Base-by-base conservation (phyloP, 2,888 invertebrate species). In the Magallana nippona region DNA sequence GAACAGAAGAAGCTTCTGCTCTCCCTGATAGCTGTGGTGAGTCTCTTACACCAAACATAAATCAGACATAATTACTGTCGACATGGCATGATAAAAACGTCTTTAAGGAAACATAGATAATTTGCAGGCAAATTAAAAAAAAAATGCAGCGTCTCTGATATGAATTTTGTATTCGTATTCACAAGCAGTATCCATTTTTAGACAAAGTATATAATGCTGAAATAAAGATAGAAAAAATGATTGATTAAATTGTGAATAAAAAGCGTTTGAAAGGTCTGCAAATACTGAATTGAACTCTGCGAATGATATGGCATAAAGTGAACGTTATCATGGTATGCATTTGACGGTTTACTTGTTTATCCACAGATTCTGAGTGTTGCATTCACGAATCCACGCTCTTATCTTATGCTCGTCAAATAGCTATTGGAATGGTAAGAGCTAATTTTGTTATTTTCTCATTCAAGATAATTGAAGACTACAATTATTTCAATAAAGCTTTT, bases 331-430 rank as follows among this genome's bases (percentile, higher is more conserved):
- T 44, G 44, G 44, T 44, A 44, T 0, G 8, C 44, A 3, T 44
- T 44, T 44, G 3, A 44, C 0, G 8, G 44, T 44, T 44, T 44
- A 8, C 44, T 44, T 44, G 3, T 8, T 44, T 44, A 8, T 79
- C 79, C 8, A 27, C 56, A 79, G 79, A 79, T 11, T 56, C 56
- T 15, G 79, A 79, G 57, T 57, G 22, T 27, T 79, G 79, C 55
- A 27, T 84, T 32, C 84, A 82, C 3, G 87, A 88, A 44, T 82
- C 84, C 5, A 86, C 87, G 11, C 83, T 93, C 10, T 80, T 93
- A 77, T 93, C 93, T 0, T 93, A 90, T 86, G 92, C 91, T 1
- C 86, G 92, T 71, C 93, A 93, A 78, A 91, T 93, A 10, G 91
- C 92, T 1, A 85, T 90, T 71, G 93, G 92, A 44, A 93, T 93